These are phyloP conservation scores for Flabesymbios commensalis DNA, from an alignment of 2,888 invertebrate genomes.

Conservation along the genomic window DNA sequence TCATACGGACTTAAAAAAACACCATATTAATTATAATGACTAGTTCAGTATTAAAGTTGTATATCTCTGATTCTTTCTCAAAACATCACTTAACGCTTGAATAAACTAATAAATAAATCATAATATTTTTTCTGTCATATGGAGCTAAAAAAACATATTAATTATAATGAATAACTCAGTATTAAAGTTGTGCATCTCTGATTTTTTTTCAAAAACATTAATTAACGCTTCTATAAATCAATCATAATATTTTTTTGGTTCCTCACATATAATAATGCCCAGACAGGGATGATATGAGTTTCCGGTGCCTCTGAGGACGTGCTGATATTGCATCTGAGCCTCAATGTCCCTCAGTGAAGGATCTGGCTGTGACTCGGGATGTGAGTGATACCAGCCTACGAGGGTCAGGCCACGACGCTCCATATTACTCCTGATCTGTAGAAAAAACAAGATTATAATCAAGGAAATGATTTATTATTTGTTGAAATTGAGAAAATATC, in stretches of 20 bases:
- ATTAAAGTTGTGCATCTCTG: too few relatives aligned
- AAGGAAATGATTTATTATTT: too few relatives aligned
- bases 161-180: not conserved
- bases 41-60: too few relatives aligned
- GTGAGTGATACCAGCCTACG: constrained; percentile 74
- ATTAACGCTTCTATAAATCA: not conserved
- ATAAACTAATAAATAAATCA: too few relatives aligned
- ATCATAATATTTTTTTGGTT: not conserved
- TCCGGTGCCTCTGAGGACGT: constrained; percentile 87
- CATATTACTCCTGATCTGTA: constrained; percentile 76
- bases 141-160: constrained; percentile 14
- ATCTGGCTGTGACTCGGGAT: constrained; percentile 80
- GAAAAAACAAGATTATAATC: too few relatives aligned
- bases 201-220: not conserved
- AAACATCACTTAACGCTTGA: not conserved
- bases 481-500: too few relatives aligned
- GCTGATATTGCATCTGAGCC: constrained; percentile 91
- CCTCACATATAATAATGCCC: constrained; percentile 89
- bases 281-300: constrained; percentile 92
- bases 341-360: constrained; percentile 82
- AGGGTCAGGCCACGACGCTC: constrained; percentile 67
- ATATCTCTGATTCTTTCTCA: too few relatives aligned
- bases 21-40: not conserved
- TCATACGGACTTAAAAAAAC: constrained; percentile 14
- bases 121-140: constrained; percentile 6